Percentiles rank a stretch among this genome's conserved stretches.
These are phyloP conservation scores for Candidula unifasciata DNA, from an alignment of 2,888 invertebrate species.

Conservation along the genomic window DNA sequence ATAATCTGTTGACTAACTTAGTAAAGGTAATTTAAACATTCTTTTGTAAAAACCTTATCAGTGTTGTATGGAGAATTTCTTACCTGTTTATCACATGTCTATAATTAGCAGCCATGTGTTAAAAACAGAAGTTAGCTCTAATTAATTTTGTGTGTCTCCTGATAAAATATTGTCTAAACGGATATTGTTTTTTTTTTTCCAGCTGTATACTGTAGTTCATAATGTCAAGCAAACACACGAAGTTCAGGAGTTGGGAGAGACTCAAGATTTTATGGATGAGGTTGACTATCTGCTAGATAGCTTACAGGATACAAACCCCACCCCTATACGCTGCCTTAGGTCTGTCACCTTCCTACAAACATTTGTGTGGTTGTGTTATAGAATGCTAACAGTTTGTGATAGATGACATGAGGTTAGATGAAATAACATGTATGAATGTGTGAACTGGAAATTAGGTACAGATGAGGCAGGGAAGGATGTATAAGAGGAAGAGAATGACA, in stretches of 20 bases:
- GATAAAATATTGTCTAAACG: too few species aligned
- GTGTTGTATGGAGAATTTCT: too few species aligned
- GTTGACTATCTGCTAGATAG: constrained; percentile 97
- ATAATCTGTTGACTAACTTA: too few species aligned
- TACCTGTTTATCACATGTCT: too few species aligned
- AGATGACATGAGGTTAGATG: too few species aligned
- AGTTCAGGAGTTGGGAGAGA: constrained; percentile 98
- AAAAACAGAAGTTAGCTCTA: too few species aligned
- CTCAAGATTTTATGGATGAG: constrained; percentile 98
- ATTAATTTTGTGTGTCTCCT: too few species aligned
- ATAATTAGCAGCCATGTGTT: too few species aligned
- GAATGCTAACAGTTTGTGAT: neutral
- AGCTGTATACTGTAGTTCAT: constrained; percentile 94
- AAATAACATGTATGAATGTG: too few species aligned
- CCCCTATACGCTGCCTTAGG: constrained; percentile 86
- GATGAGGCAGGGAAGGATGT: neutral
- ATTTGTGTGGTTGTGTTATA: neutral
- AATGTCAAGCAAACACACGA: constrained; percentile 99
- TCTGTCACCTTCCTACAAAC: constrained; percentile 58
- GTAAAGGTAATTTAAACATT: too few species aligned
- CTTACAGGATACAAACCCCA: constrained; percentile 91
- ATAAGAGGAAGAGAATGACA: too few species aligned
- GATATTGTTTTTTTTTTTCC: constrained; percentile 67
- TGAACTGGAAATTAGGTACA: neutral
- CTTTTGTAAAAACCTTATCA: too few species aligned